A percentile compares a stretch with the other conserved stretches of the same genome.
Conservation (phyloP, 2,888 invertebrate genomes). For the Leptura quadrifasciata region DNA sequence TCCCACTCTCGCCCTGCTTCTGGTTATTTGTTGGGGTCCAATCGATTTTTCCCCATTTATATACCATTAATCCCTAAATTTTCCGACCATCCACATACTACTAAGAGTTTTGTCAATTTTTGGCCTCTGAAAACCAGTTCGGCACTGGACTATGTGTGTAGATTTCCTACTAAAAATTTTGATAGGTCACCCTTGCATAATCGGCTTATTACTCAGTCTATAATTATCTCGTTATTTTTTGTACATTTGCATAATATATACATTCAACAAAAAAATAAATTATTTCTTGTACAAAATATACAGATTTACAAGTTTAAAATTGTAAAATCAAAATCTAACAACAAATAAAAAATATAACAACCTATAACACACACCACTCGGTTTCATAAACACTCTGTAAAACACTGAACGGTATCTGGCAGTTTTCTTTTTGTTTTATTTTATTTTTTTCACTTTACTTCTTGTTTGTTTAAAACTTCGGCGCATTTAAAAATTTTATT, state of each 20-base stretch:
- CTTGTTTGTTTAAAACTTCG: constrained; percentile 49
- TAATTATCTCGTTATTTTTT: constrained; percentile 63
- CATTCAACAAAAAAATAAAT: constrained; percentile 59
- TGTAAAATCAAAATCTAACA: constrained; percentile 58
- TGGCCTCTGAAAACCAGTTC: no score
- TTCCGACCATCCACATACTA: no score
- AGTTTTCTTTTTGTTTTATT: constrained; percentile 48
- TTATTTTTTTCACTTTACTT: neutral
- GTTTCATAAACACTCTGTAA: constrained; percentile 54
- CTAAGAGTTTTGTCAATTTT: no score
- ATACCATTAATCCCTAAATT: no score
- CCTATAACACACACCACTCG: constrained; percentile 49
- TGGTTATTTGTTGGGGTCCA: no score
- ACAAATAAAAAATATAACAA: constrained; percentile 58
- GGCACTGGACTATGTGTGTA: neutral
- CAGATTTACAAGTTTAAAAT: constrained; percentile 62
- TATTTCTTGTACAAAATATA: constrained; percentile 65
- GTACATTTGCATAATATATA: constrained; percentile 60
- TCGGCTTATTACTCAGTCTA: constrained; percentile 65
- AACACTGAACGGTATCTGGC: constrained; percentile 62
- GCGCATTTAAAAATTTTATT: constrained; percentile 51
- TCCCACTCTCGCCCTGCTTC: no score
- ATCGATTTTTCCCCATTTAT: no score
- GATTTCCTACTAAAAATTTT: constrained; percentile 35
- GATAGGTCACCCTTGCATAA: constrained; percentile 57